These are phyloP conservation scores for Iguana delicatissima DNA, from an alignment of 2,797 vertebrate genomes.

Conservation along the genomic window DNA sequence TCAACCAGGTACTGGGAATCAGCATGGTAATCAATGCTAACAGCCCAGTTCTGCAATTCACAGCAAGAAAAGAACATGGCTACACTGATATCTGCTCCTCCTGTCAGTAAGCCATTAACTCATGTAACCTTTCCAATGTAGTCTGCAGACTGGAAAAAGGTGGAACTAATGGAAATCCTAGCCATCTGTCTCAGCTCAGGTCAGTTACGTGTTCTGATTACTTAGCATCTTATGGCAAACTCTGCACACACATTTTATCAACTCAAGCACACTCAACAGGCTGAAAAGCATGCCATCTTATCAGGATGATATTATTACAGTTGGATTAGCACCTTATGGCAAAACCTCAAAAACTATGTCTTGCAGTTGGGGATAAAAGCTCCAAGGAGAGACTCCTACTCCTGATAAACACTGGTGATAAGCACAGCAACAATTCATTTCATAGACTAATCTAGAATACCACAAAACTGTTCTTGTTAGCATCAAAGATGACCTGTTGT, in stretches of 20 bases:
- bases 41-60: constrained; percentile 42
- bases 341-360: background rate
- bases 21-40: constrained; percentile 35
- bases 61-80: constrained; percentile 38
- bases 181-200: constrained; percentile 16
- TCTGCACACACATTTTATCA: constrained; percentile 12
- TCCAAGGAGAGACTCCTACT: background rate
- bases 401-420: constrained; percentile 14
- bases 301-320: constrained; percentile 1
- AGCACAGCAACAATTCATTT: constrained; percentile 40
- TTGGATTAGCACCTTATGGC: constrained; percentile 43
- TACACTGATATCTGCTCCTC: constrained; percentile 26
- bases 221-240: constrained; percentile 34
- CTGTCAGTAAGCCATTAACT: constrained; percentile 43
- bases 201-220: constrained; percentile 27
- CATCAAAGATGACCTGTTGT: constrained; percentile 61
- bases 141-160: constrained; percentile 9
- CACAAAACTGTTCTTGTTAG: constrained; percentile 41
- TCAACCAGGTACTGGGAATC: constrained; percentile 29
- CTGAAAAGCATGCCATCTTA: constrained; percentile 15
- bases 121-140: constrained; percentile 29
- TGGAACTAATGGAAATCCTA: background rate
- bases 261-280: constrained; percentile 21
- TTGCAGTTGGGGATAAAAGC: constrained; percentile 6
- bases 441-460: constrained; percentile 63